Evolutionary conservation across 1,140 invertebrate genomes (phyloP), one percentile per base, ranked within the genome.

Genomic region (Drosophila mayri): DNA sequence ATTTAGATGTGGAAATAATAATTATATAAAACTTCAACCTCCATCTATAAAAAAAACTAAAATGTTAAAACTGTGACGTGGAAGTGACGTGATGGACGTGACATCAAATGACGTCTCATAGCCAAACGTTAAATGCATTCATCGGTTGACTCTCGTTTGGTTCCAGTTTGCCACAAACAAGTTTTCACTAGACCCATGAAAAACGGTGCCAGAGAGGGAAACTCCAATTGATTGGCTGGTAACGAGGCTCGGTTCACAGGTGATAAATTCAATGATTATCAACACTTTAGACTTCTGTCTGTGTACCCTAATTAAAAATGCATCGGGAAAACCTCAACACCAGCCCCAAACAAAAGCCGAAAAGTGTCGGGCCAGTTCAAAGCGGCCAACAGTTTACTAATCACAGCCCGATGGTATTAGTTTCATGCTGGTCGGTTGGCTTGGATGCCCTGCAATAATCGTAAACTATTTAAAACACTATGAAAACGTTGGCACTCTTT

Each of bases 231-330:
- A 76, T 76, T 60, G 74, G 41, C 54, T 16, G 52, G 35, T 79
- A 77, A 76, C 47, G 57, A 74, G 70, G 46, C 60, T 87, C 80
- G 65, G 71, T 84, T 88, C 76, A 84, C 85, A 88, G 85, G 81
- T 90, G 81, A 90, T 90, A 90, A 90, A 90, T 90, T 90, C 46
- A 70, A 73, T 78, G 81, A 90, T 90, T 90, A 90, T 85, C 81
- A 85, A 81, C 85, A 85, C 86, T 65, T 73, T 70, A 52, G 66
- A 72, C 66, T 72, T 72, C 68, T 72, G 68, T 72, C 52, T 30
- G 66, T 40, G 41, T 28, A 62, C 60, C 65, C 85, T 90, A 90
- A 90, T 90, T 90, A 90, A 85, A 90, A 90, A 90, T 90, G 85
- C 86, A 90, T 85, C 74, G 54, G 57, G 57, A 76, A 78, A 73